Evolutionary conservation across 53 echinoderm and acorn worm species (phyloP).

Genomic region (Astropecten irregularis): DNA sequence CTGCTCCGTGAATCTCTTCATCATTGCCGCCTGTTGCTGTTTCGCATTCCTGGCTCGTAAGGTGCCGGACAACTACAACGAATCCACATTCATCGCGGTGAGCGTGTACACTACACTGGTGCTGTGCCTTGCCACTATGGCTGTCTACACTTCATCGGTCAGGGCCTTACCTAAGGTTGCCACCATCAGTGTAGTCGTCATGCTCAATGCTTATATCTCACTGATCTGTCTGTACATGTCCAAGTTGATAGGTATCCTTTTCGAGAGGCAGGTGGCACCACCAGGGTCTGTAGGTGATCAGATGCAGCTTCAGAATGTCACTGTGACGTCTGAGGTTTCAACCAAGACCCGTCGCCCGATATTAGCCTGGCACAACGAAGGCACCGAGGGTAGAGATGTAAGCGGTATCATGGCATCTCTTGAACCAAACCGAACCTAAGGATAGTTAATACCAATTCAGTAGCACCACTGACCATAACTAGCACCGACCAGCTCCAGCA

Average conservation of each 20-base stretch:
- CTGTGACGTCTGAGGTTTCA: no score
- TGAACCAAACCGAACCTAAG: no score
- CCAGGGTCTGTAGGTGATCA: not conserved
- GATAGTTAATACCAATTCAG: no score
- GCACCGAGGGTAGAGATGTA: not conserved
- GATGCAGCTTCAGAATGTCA: not conserved
- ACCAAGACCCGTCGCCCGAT: not conserved
- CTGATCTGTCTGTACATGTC: slow-evolving; percentile 32
- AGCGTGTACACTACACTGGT: slow-evolving; percentile 59
- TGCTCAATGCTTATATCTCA: slow-evolving; percentile 5
- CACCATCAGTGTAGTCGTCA: slow-evolving; percentile 1
- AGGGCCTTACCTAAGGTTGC: slow-evolving; percentile 20
- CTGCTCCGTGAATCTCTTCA: slow-evolving; percentile 16
- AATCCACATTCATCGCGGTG: slow-evolving; percentile 38
- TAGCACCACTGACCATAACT: no score
- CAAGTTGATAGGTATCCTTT: slow-evolving; percentile 17
- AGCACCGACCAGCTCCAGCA: no score
- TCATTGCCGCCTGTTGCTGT: slow-evolving; percentile 26
- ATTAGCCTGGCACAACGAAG: not conserved
- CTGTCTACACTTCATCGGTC: slow-evolving; percentile 24
- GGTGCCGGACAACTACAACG: slow-evolving; percentile 60
- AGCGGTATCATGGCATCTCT: no score
- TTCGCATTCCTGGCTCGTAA: slow-evolving; percentile 38
- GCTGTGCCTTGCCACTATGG: slow-evolving; percentile 4
- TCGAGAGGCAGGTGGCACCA: not conserved